Conservation (phyloP, 2,888 invertebrate genomes). For the Kryphioiulus occultus region DNA sequence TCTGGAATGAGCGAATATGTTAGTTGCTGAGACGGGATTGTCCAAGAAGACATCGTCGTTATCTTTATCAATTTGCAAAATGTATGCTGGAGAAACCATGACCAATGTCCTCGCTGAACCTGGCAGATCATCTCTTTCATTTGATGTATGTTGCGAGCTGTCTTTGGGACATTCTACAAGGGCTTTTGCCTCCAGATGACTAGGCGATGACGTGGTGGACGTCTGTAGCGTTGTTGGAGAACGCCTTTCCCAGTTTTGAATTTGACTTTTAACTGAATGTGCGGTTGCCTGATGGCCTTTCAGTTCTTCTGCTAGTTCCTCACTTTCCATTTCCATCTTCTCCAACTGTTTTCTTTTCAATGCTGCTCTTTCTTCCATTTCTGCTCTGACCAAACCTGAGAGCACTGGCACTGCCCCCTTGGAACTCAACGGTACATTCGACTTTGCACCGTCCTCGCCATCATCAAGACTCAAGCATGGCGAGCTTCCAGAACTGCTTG, state of each 20-base stretch:
- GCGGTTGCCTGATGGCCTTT: background rate
- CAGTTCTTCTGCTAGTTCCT: background rate
- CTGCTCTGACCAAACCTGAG: conserved; percentile 48
- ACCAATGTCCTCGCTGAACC: background rate
- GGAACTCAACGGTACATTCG: background rate
- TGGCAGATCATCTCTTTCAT: background rate
- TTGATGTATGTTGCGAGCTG: background rate
- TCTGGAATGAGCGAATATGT: background rate
- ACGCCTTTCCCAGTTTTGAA: conserved; percentile 3
- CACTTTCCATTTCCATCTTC: background rate
- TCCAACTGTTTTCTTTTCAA: background rate
- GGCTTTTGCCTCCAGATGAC: background rate
- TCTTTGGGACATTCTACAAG: background rate
- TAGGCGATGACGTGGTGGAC: background rate
- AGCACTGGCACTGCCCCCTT: conserved; percentile 14
- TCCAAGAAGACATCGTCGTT: conserved; percentile 45
- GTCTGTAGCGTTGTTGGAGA: background rate
- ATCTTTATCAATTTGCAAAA: conserved; percentile 30
- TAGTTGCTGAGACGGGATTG: conserved; percentile 41
- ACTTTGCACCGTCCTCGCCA: conserved; percentile 7
- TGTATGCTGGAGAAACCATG: background rate
- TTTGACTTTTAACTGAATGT: conserved; percentile 8
- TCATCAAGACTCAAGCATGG: conserved; percentile 51
- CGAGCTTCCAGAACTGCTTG: conserved; percentile 50
- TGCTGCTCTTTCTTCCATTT: conserved; percentile 49